A percentile compares a stretch with the other conserved stretches of the same genome.
phyloP scores from a whole-genome alignment of 2,113 vertebrate genomes.

The Redunca redunca region DNA sequence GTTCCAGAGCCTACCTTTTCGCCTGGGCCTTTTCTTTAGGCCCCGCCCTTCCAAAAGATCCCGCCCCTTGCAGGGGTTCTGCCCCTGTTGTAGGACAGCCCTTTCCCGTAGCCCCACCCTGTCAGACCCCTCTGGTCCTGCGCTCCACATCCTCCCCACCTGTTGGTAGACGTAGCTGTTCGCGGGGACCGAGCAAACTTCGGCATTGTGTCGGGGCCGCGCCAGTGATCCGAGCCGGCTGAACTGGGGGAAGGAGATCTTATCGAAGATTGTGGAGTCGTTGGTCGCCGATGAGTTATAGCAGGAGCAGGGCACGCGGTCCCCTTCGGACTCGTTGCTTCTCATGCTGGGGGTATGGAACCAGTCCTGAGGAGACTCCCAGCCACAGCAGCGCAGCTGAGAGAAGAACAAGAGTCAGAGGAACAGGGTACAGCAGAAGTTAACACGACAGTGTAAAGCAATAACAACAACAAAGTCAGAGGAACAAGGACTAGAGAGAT shows the following conservation, averaged over 20 bases:
- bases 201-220: neutral
- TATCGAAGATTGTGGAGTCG: neutral
- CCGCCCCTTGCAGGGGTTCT: neutral
- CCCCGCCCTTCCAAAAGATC: neutral
- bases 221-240: neutral
- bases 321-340: conserved; percentile 23
- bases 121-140: neutral
- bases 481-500: neutral
- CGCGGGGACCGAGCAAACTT: conserved; percentile 16
- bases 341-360: neutral
- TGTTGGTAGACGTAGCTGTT: conserved; percentile 40
- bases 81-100: neutral
- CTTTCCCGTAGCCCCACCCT: neutral
- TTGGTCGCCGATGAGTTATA: conserved; percentile 56
- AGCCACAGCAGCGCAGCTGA: conserved; percentile 78
- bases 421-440: neutral
- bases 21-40: neutral
- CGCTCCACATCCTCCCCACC: conserved; percentile 40
- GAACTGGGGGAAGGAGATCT: neutral
- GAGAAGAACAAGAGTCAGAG: neutral
- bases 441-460: neutral
- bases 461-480: neutral
- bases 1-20: neutral
- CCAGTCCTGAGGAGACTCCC: conserved; percentile 75
- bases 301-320: conserved; percentile 75